These are phyloP conservation scores for Indicator indicator DNA, from an alignment of 2,113 vertebrate species.

Conservation along the genomic window DNA sequence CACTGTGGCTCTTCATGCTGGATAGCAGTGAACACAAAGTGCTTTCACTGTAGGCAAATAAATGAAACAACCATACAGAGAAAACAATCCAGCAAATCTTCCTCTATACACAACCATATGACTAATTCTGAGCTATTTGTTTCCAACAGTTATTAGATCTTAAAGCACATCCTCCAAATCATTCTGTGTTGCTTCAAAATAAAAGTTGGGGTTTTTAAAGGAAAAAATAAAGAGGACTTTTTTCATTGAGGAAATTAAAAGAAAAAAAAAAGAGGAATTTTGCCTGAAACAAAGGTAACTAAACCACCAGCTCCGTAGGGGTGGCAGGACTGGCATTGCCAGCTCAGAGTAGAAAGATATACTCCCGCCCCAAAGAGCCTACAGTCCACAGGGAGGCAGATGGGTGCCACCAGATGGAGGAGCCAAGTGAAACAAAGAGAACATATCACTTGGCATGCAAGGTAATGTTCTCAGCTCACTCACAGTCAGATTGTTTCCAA, in stretches of 20 bases:
- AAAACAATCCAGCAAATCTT: neutral
- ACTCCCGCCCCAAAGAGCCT: neutral
- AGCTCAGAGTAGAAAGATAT: neutral
- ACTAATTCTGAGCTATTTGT: neutral
- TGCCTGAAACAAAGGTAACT: neutral
- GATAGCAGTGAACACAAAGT: neutral
- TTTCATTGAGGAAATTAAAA: no score
- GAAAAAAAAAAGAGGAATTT: neutral
- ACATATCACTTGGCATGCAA: neutral
- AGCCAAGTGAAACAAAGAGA: neutral
- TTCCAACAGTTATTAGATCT: neutral
- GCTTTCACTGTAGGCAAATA: neutral
- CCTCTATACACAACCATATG: neutral
- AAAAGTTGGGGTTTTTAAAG: neutral
- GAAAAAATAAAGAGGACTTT: no score
- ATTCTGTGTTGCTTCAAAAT: neutral
- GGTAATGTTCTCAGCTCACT: conserved; percentile 11
- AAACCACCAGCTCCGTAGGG: neutral
- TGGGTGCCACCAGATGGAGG: neutral
- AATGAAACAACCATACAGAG: neutral
- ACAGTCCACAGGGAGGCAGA: neutral
- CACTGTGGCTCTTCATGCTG: neutral
- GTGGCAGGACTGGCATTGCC: neutral
- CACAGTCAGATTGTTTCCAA: conserved; percentile 25
- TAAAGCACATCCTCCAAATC: neutral